Evolutionary conservation across 23 tunicate genomes (phyloP).

Genomic region (Pegea sp.): DNA sequence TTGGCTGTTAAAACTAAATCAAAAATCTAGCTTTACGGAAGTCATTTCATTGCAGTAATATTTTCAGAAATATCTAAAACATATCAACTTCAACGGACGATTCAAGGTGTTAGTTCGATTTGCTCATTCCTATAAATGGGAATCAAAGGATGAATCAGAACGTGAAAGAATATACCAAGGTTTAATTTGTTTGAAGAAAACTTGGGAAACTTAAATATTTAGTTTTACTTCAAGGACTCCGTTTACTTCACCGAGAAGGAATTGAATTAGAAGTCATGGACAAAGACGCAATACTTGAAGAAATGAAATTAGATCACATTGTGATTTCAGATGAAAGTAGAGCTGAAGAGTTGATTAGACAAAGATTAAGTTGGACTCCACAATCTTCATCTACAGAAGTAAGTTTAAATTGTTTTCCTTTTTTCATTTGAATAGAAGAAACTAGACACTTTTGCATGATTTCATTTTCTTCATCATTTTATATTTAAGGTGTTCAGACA

Average conservation of each 20-base stretch:
- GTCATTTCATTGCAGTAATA: background rate
- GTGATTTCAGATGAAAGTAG: constrained; percentile 17
- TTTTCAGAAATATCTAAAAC: constrained; percentile 64
- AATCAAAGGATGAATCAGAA: constrained; percentile 54
- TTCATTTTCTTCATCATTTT: no score
- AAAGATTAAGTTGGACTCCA: background rate
- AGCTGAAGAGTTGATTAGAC: background rate
- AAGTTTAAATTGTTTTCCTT: no score
- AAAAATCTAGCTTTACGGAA: no score
- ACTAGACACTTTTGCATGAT: no score
- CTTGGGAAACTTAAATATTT: no score
- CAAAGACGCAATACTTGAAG: constrained; percentile 63
- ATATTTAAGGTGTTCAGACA: no score
- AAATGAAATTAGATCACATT: constrained; percentile 63
- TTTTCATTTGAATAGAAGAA: no score
- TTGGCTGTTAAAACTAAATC: background rate
- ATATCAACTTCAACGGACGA: constrained; percentile 72
- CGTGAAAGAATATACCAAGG: constrained; percentile 43
- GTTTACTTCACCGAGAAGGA: constrained; percentile 40
- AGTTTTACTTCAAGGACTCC: background rate
- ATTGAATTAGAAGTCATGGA: constrained; percentile 84
- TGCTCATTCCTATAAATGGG: constrained; percentile 89
- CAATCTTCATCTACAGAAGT: no score
- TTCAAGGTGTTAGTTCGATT: constrained; percentile 77
- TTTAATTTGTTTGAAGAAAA: no score